Base-by-base conservation (phyloP, 2,113 vertebrate genomes). In the Sorex fumeus region DNA sequence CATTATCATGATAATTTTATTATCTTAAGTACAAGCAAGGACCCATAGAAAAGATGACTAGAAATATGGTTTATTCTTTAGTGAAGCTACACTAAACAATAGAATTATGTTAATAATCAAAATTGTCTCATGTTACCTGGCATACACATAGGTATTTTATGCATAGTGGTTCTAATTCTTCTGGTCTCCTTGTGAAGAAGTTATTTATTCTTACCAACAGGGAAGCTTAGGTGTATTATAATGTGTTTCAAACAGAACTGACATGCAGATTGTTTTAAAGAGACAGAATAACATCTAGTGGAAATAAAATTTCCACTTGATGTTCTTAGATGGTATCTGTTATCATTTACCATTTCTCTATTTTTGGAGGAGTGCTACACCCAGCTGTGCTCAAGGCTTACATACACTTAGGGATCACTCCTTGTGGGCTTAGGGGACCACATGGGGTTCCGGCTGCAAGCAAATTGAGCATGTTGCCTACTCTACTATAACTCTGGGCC, bases 11-110 rank as follows among this genome's bases (percentile, higher is more conserved):
- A 90, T n/a, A 5, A 83, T 66, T 79, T 82, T 72, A 53, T 60
- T 88, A 72, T 86, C 60, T 85, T 86, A 5, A 87, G 86, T 18
- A 60, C 30, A 91, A 78, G 71, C 28, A 84, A 77, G 15, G 13
- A 25, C 75, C 78, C 40, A 3, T 12, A 83, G 36, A 76, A 82
- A 88, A 57, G 7, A 2, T 8, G 53, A 40, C 8, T 62, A 2
- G 11, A 75, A 69, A 83, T 67, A 30, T 36, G 23, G 11, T 19
- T 81, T 36, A 69, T 69, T 89, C 11, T 94, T 91, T 45, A 60
- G 40, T 60, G 53, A 34, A 25, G 62, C 3, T 76, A 40, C 83
- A 50, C 8, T 43, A 83, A 83, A 79, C 13, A 87, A 76, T 78
- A 67, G 43, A 36, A 80, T 47, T 67, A 66, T 40, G 67, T 77